Evolutionary conservation across 2,113 vertebrate genomes (phyloP), one percentile per base, ranked within the genome.

Genomic region (Prionailurus bengalensis): DNA sequence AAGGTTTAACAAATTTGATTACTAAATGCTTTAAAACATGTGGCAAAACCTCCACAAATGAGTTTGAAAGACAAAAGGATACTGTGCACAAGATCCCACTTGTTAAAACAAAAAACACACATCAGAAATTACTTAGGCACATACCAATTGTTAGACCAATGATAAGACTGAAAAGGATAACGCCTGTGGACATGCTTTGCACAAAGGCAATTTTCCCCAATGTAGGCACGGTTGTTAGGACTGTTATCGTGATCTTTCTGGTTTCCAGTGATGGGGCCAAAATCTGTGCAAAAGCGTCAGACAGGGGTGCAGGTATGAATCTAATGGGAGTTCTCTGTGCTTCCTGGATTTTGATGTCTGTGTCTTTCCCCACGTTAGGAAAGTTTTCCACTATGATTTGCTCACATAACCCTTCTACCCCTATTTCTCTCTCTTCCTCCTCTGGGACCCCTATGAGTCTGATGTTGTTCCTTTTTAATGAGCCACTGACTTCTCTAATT

Each of bases 1-100:
- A 61, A 87, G 27, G 6, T 68, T 51, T 68, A 89, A 91, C 33
- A 92, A 74, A 76, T 16, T 48, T 15, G 31, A 76, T 58, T 29
- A 45, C 66, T 82, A 81, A 66, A 89, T 0, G 15, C 29, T 81
- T 88, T 81, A 53, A 80, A 80, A 84, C 7, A 2, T 85, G 7
- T 63, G 42, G 29, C 48, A 80, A 89, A 78, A 7, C 39, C 9
- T 80, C 15, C 68, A 55, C 27, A 80, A 87, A 88, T 45, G 66
- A 66, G 51, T 90, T 63, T 91, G 16, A 91, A 87, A 55, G 36
- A 51, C 29, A 79, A 97, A 88, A 85, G 86, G 29, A 65, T 73
- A 86, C 80, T 61, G 36, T 80, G 66, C 27, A 29, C 31, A 36
- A 63, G 51, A 83, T 63, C 51, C 15, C 23, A 58, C 36, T 58